Evolutionary conservation across 1,140 invertebrate species (phyloP), one percentile per base, ranked within the genome.

Genomic region (Anthonomus grandis): DNA sequence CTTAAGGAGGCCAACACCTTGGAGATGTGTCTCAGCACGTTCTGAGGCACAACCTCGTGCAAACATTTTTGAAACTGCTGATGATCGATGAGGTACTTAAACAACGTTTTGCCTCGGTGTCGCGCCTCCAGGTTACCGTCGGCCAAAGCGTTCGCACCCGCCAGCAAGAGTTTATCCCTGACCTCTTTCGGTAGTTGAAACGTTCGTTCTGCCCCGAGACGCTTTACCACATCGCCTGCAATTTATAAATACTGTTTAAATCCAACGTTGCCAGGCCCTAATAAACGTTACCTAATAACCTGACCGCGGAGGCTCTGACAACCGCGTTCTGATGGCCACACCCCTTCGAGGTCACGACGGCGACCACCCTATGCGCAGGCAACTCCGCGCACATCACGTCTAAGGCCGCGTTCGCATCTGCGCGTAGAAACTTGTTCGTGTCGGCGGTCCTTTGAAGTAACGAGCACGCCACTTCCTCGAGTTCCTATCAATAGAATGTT

Each of bases 401-500:
- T 23, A 98, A 68, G 17, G 93, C 89, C n/a, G 79, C 76, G 13
- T 90, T 87, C 9, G 91, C 87, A 73, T 97, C 94, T 13, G 86
- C 87, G 31, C 93, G 78, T 19, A 97, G 79, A 70, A 97, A 98
- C 63, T 86, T 86, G 72, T 95, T 96, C 1, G 91, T 95, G 69
- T 97, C 95, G 0, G 91, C 90, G 31, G 90, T 90, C 63, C 93
- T 86, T 57, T 90, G 85, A 13, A 98, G 75, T 19, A 98, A 73
- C 5, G 87, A 83, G 17, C 81, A 82, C 0, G 85, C 84, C 50
- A 93, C 81, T 63, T 93, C 90, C 66, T 97, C 95, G 15, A 92
- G 73, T 73, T 97, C 94, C 77, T 91, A 68, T 66, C 5, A 25
- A 8, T 22, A 22, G 22, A 15, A 52, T 52, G n/a, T 22, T n/a